Evolutionary conservation across 2,113 vertebrate species (phyloP).

Genomic region (Crocuta crocuta): DNA sequence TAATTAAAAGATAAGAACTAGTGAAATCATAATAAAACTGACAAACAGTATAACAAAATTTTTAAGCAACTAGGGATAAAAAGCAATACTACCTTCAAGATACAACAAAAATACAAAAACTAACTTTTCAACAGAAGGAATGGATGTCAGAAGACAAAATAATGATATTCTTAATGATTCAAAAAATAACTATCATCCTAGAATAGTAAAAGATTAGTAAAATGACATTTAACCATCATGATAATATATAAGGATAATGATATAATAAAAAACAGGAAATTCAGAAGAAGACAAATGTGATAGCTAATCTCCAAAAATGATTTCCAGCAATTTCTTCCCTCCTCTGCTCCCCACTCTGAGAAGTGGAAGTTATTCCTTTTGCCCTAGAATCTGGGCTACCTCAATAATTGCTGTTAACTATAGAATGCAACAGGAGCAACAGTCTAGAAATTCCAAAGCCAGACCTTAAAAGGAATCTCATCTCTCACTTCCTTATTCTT

Average conservation of each 20-base stretch:
- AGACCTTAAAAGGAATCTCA: background rate
- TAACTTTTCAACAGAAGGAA: background rate
- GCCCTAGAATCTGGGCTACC: background rate
- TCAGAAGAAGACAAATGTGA: background rate
- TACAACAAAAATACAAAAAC: background rate
- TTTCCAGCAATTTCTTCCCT: background rate
- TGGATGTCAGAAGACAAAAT: background rate
- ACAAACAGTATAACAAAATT: background rate
- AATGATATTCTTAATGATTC: background rate
- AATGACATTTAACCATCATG: background rate
- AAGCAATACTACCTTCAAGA: background rate
- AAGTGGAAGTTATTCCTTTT: background rate
- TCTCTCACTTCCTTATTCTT: background rate
- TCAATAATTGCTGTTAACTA: background rate
- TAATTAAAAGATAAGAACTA: background rate
- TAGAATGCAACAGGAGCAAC: background rate
- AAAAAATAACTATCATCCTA: background rate
- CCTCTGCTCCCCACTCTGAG: background rate
- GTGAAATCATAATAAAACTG: background rate
- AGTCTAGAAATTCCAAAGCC: background rate
- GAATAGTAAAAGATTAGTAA: background rate
- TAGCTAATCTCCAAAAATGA: background rate
- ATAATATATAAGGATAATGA: background rate
- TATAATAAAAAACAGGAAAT: background rate
- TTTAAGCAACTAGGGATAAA: background rate